Conservation (phyloP, 2,888 invertebrate genomes). For the Xylocampa areola region DNA sequence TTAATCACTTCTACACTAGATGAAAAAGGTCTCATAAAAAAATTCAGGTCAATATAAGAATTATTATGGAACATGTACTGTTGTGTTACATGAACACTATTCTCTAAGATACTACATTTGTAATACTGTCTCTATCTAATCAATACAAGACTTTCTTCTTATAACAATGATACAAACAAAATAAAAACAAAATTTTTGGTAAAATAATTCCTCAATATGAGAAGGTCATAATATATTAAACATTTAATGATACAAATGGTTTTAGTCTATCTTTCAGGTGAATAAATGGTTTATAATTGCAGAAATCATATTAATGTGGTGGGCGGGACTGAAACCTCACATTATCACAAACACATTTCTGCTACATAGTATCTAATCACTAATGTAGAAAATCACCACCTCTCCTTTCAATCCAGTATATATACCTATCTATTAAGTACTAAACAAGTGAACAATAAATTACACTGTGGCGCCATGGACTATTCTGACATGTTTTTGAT, state of each 20-base stretch:
- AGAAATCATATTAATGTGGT: background rate
- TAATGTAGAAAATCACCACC: conserved; percentile 15
- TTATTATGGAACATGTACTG: background rate
- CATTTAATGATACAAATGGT: conserved; percentile 24
- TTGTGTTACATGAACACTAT: conserved; percentile 20
- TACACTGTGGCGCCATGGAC: conserved; percentile 28
- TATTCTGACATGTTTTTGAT: conserved; percentile 49
- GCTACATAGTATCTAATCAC: conserved; percentile 3
- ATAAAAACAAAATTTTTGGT: conserved; percentile 52
- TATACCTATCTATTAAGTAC: conserved; percentile 50
- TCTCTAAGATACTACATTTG: conserved; percentile 12
- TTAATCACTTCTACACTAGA: background rate
- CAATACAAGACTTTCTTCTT: conserved; percentile 16
- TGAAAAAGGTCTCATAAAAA: background rate
- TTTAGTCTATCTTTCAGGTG: conserved; percentile 6
- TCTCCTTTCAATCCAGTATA: conserved; percentile 5
- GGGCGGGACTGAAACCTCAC: conserved; percentile 10
- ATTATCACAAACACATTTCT: conserved; percentile 14
- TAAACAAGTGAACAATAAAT: conserved; percentile 36
- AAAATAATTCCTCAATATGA: conserved; percentile 56
- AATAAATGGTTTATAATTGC: conserved; percentile 2
- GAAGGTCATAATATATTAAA: conserved; percentile 36
- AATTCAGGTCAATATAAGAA: background rate
- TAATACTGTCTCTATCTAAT: conserved; percentile 19
- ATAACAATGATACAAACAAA: conserved; percentile 28